Percentiles rank a stretch among this genome's conserved stretches.
Evolutionary conservation across 2,888 invertebrate species (phyloP).

Genomic region (Scaptodrosophila latifasciaeformis): DNA sequence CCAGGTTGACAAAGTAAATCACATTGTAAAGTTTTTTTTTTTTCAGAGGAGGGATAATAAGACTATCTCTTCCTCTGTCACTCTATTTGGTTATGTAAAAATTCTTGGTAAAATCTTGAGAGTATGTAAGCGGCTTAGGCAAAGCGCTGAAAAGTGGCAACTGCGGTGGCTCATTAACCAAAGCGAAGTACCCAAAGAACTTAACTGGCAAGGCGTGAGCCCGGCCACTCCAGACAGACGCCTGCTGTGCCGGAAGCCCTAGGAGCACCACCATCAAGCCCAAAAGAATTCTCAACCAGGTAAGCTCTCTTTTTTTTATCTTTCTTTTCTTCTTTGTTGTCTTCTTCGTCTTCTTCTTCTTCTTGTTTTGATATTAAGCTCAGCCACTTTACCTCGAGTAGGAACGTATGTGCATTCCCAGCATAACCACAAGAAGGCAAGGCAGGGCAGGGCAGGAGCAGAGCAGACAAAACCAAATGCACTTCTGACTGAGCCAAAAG

Average conservation of each 20-base stretch:
- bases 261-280: constrained; percentile 6
- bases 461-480: no score
- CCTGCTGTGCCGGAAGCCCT: constrained; percentile 45
- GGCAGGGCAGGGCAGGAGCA: not conserved
- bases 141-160: constrained; percentile 28
- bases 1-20: constrained; percentile 3
- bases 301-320: constrained; percentile 31
- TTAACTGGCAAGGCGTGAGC: not conserved
- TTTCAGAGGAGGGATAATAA: no score
- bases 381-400: constrained; percentile 38
- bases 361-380: not conserved
- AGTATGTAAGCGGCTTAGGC: constrained; percentile 51
- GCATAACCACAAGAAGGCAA: not conserved
- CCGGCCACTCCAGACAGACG: constrained; percentile 9
- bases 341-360: no score
- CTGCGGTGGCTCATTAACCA: not conserved
- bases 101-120: no score
- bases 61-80: no score
- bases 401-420: no score
- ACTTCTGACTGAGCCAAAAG: no score
- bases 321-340: constrained; percentile 30
- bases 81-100: not conserved
- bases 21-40: not conserved
- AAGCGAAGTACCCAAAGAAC: constrained; percentile 11
- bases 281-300: not conserved